Evolutionary conservation across 2,888 invertebrate genomes (phyloP), one percentile per base, ranked within the genome.

Genomic region (Aphodius sticticus): DNA sequence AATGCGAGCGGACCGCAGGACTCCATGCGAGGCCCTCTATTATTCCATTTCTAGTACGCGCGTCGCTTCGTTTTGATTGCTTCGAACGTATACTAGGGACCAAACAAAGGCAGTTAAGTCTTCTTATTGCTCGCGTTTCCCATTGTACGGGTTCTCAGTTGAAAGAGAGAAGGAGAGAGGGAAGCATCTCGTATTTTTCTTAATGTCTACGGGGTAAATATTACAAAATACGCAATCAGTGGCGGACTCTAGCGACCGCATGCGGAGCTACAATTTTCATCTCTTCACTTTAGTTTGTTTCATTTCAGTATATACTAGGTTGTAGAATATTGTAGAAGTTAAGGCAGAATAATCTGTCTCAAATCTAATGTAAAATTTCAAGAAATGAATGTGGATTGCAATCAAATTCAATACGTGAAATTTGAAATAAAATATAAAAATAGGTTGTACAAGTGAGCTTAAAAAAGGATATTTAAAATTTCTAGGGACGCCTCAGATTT

Each of bases 41-140:
- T 53, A 53, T 53, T 53, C 53, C 53, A 53, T 53, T 53, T 53
- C 53, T 53, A 2, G 53, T 53, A 53, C 53, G 53, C 53, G 53
- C 53, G 53, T 53, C 53, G 53, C 53, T 2, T 53, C 53, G 53
- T 53, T 53, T 53, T 53, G 53, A 53, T 53, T 53, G 53, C 53
- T 53, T 53, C 53, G 53, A 53, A 53, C 53, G 53, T 53, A 53
- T 53, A 53, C 53, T 53, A 12, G 53, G 53, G 12, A 53, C 53
- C 53, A 53, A 53, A 53, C 53, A 53, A 53, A 53, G 53, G 53
- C 53, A 53, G 53, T 53, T 53, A 53, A 53, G 53, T 53, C 53
- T 53, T 53, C 53, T 53, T 53, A 12, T 53, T 53, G 53, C 6
- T 53, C 53, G 53, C 53, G 12, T 53, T 53, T 53, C 12, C 53